phyloP scores from a whole-genome alignment of 1,140 invertebrate genomes.

The Drosophila leontia region DNA sequence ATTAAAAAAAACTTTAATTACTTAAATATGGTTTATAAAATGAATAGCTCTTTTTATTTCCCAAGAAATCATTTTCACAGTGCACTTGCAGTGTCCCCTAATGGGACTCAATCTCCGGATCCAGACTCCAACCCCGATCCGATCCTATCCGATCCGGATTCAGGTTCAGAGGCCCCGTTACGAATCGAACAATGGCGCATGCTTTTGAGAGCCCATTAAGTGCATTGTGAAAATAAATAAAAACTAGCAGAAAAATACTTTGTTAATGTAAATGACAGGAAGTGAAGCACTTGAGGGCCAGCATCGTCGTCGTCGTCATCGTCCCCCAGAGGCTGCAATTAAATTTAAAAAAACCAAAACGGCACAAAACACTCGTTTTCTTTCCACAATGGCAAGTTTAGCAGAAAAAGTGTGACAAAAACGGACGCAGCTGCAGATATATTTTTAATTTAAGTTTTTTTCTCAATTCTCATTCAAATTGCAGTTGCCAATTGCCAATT shows the following conservation, averaged over 20 bases:
- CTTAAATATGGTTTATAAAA: background rate
- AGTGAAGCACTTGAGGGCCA: conserved; percentile 79
- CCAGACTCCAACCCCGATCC: conserved; percentile 30
- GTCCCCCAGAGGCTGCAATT: conserved; percentile 47
- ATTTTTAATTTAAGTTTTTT: conserved; percentile 36
- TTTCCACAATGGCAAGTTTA: conserved; percentile 56
- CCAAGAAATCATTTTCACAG: background rate
- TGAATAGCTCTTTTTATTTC: background rate
- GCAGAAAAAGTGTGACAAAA: conserved; percentile 57
- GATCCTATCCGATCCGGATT: conserved; percentile 16
- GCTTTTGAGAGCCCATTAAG: conserved; percentile 74
- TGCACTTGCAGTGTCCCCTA: conserved; percentile 25
- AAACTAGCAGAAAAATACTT: conserved; percentile 50
- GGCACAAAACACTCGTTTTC: conserved; percentile 17
- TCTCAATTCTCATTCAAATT: conserved; percentile 37
- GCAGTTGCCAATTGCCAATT: conserved; percentile 58
- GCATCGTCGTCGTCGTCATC: conserved; percentile 26
- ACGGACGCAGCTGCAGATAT: conserved; percentile 58
- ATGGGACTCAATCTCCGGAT: conserved; percentile 41
- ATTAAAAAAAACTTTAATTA: background rate
- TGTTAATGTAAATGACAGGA: conserved; percentile 77
- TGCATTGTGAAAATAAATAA: conserved; percentile 70
- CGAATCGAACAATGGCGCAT: conserved; percentile 67
- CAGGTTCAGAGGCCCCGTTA: conserved; percentile 52
- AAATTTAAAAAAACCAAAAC: conserved; percentile 31